These are phyloP conservation scores for Callionymus lyra DNA, from an alignment of 2,113 vertebrate genomes.

Conservation along the genomic window DNA sequence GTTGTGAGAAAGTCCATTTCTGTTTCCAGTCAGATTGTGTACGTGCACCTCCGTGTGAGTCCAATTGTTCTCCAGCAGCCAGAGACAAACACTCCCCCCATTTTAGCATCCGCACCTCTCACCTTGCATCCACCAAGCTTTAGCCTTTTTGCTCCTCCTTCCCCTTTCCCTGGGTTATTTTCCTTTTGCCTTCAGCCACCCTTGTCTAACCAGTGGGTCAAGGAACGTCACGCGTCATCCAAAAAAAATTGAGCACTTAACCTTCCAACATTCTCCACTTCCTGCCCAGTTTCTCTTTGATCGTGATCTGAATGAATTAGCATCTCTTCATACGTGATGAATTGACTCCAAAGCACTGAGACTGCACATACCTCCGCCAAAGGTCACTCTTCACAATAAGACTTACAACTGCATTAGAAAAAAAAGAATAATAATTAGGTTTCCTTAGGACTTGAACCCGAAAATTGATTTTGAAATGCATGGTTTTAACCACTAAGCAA, in stretches of 20 bases:
- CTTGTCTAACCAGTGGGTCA: conserved; percentile 42
- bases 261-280: conserved; percentile 35
- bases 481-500: too few relatives aligned
- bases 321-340: too few relatives aligned
- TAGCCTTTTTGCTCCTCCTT: conserved; percentile 43
- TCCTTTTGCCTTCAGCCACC: conserved; percentile 23
- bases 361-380: too few relatives aligned
- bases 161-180: conserved; percentile 19
- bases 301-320: conserved; percentile 6
- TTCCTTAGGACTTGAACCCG: too few relatives aligned
- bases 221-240: conserved; percentile 46
- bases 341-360: too few relatives aligned
- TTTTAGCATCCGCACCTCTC: conserved; percentile 52
- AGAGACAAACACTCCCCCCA: conserved; percentile 59
- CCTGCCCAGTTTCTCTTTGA: conserved; percentile 11
- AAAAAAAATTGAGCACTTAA: conserved; percentile 49
- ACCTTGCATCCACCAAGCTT: conserved; percentile 55
- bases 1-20: conserved; percentile 33
- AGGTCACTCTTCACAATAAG: too few relatives aligned
- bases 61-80: conserved; percentile 56
- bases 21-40: conserved; percentile 19
- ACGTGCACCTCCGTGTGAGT: conserved; percentile 18
- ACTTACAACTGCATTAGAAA: too few relatives aligned
- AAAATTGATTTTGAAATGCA: too few relatives aligned
- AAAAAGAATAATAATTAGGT: too few relatives aligned